These are phyloP conservation scores for Galeopterus variegatus DNA, from an alignment of 2,113 vertebrate genomes.

Conservation along the genomic window DNA sequence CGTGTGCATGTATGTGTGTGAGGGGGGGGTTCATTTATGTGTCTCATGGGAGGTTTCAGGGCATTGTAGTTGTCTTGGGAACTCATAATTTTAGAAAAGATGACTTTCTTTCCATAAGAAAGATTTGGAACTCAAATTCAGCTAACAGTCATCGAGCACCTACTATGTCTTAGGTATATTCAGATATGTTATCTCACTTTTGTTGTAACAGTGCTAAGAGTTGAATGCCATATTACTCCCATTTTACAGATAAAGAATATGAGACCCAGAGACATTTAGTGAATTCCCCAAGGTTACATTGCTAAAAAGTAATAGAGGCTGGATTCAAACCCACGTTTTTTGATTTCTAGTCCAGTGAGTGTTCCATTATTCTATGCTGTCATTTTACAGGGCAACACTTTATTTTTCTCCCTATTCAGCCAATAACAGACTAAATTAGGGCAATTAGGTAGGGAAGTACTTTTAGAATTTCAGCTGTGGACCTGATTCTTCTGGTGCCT, in stretches of 20 bases:
- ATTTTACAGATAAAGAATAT: not conserved
- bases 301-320: not conserved
- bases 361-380: not conserved
- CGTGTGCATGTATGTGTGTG: fast-evolving
- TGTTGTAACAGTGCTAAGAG: not conserved
- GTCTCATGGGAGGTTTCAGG: not conserved
- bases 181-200: not conserved
- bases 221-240: not conserved
- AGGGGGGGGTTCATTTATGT: not conserved
- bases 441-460: not conserved
- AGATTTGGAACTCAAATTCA: not conserved
- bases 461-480: conserved; percentile 12
- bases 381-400: not conserved
- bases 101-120: not conserved
- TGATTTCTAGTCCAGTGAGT: not conserved
- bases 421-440: not conserved
- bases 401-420: not conserved
- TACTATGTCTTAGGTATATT: not conserved
- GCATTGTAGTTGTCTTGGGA: not conserved
- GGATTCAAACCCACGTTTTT: not conserved
- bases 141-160: not conserved
- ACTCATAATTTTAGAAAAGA: not conserved
- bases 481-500: not conserved
- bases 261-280: not conserved
- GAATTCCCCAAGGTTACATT: not conserved